A percentile compares a stretch with the other conserved stretches of the same genome.
Conservation (phyloP, 1,140 invertebrate genomes). For the Venustaconcha ellipsiformis region DNA sequence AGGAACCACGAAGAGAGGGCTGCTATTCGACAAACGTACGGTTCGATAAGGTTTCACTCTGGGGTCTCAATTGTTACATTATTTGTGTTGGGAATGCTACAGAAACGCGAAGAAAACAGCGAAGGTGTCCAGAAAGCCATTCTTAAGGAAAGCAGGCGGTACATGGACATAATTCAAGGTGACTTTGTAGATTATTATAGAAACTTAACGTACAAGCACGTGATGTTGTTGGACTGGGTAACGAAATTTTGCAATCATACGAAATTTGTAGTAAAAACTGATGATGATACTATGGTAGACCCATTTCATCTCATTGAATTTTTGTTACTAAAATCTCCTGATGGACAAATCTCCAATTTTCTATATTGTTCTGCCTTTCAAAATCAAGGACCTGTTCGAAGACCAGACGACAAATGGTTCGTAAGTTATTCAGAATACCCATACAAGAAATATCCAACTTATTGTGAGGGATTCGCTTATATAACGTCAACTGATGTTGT, state of each 20-base stretch:
- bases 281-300: constrained; percentile 85
- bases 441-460: constrained; percentile 25
- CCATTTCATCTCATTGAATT: constrained; percentile 17
- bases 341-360: constrained; percentile 18
- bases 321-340: constrained; percentile 9
- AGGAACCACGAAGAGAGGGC: constrained; percentile 33
- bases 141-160: constrained; percentile 30
- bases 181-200: constrained; percentile 55
- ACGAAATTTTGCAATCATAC: constrained; percentile 74
- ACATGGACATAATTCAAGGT: constrained; percentile 51
- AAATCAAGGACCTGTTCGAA: constrained; percentile 15
- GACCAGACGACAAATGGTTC: constrained; percentile 16
- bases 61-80: constrained; percentile 19
- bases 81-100: constrained; percentile 17
- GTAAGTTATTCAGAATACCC: constrained; percentile 16
- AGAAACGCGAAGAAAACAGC: not conserved
- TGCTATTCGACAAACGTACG: constrained; percentile 61
- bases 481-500: constrained; percentile 21
- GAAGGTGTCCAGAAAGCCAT: constrained; percentile 13
- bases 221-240: constrained; percentile 88
- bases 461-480: constrained; percentile 33
- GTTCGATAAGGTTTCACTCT: constrained; percentile 2
- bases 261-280: constrained; percentile 85
- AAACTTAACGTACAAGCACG: constrained; percentile 71
- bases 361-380: constrained; percentile 11